Percentiles rank a stretch among this genome's conserved stretches.
These are phyloP conservation scores for Hymenopus coronatus DNA, from an alignment of 2,888 invertebrate species.

Conservation along the genomic window DNA sequence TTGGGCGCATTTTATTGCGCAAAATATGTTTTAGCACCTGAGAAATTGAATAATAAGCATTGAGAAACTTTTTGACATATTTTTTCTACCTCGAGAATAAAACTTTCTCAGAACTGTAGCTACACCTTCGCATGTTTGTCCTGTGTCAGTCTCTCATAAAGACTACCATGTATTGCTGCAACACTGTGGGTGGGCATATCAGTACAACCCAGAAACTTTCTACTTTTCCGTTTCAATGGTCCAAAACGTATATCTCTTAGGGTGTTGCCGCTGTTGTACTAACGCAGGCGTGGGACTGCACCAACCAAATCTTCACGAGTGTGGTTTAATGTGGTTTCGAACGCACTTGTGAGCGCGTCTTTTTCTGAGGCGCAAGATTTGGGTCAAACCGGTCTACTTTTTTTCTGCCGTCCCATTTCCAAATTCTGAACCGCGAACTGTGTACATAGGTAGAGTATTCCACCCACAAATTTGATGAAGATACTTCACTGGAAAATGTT, in stretches of 20 bases:
- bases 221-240: conserved; percentile 13
- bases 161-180: background rate
- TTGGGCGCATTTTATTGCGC: too few species aligned
- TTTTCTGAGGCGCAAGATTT: background rate
- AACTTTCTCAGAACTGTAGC: too few species aligned
- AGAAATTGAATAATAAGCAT: too few species aligned
- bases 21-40: too few species aligned
- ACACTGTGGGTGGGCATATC: background rate
- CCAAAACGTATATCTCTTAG: background rate
- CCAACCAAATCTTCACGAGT: background rate
- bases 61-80: too few species aligned
- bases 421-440: too few species aligned
- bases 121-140: background rate
- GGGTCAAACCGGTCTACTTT: too few species aligned
- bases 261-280: background rate
- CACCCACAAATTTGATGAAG: too few species aligned
- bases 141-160: background rate
- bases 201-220: background rate
- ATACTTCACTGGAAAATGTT: too few species aligned
- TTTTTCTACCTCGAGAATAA: too few species aligned
- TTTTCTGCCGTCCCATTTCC: too few species aligned
- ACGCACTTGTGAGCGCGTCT: background rate
- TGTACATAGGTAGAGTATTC: too few species aligned
- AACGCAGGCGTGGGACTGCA: background rate
- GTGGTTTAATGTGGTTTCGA: background rate